phyloP scores from a whole-genome alignment of 2,888 invertebrate species.

The Ptychoptera contaminata region DNA sequence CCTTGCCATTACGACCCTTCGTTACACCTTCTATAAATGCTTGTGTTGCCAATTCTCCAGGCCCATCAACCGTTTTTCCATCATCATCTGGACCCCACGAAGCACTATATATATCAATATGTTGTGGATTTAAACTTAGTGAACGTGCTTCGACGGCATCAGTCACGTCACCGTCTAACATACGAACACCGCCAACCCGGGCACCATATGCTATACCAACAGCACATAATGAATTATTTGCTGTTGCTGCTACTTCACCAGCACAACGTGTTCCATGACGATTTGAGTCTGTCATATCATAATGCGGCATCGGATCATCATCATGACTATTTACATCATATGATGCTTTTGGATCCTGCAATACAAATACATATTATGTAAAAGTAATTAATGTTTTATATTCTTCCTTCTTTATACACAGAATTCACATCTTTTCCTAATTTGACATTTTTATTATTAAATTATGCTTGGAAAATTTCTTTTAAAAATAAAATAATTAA shows the following conservation, averaged over 20 bases:
- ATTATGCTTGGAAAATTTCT: too few species aligned
- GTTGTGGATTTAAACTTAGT: slow-evolving; percentile 83
- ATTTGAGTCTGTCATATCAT: slow-evolving; percentile 94
- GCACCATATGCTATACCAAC: slow-evolving; percentile 94
- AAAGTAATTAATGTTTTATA: too few species aligned
- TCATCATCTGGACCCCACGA: slow-evolving; percentile 99
- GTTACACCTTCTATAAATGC: slow-evolving; percentile 94
- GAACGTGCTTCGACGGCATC: slow-evolving; percentile 96
- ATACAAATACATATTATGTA: slow-evolving; percentile 8
- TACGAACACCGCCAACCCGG: slow-evolving; percentile 91
- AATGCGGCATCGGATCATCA: slow-evolving; percentile 91
- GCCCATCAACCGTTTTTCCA: slow-evolving; percentile 95
- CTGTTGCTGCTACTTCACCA: slow-evolving; percentile 93
- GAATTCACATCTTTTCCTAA: too few species aligned
- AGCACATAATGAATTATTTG: slow-evolving; percentile 90
- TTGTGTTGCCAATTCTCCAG: slow-evolving; percentile 83
- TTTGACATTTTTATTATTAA: too few species aligned
- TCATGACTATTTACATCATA: slow-evolving; percentile 96
- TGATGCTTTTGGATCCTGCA: slow-evolving; percentile 83
- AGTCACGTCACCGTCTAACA: slow-evolving; percentile 96
- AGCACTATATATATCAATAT: slow-evolving; percentile 96
- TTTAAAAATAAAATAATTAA: too few species aligned
- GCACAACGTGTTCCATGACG: slow-evolving; percentile 91
- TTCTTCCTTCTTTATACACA: too few species aligned
- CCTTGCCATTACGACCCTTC: slow-evolving; percentile 83